Evolutionary conservation across 2,113 vertebrate species (phyloP).

Genomic region (Nettapus auritus): DNA sequence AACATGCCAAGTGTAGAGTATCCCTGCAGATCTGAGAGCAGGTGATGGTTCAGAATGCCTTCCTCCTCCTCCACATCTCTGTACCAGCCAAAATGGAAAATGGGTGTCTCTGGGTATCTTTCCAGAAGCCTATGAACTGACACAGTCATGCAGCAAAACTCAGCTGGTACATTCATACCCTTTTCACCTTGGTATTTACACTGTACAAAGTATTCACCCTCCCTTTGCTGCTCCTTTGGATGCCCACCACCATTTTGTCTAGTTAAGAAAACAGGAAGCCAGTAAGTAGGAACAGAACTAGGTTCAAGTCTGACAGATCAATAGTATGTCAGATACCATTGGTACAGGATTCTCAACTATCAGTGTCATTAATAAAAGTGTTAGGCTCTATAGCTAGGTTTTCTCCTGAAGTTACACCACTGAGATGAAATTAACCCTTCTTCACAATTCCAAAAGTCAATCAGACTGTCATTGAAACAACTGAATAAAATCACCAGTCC

Average conservation of each 20-base stretch:
- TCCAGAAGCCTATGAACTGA: conserved; percentile 16
- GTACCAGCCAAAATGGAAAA: not conserved
- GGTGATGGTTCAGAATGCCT: conserved; percentile 5
- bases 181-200: conserved; percentile 4
- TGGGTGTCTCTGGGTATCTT: not conserved
- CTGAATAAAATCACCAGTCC: not conserved
- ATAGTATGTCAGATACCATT: not conserved
- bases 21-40: not conserved
- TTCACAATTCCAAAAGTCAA: not conserved
- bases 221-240: not conserved
- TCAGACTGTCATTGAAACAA: conserved; percentile 9
- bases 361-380: not conserved
- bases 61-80: not conserved
- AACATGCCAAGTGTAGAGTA: not conserved
- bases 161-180: not conserved
- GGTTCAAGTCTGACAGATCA: not conserved
- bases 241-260: not conserved
- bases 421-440: conserved; percentile 36
- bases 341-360: not conserved
- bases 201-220: not conserved
- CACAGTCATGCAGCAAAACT: conserved; percentile 5
- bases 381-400: not conserved
- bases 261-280: not conserved
- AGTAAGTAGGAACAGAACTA: not conserved
- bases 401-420: not conserved